Evolutionary conservation across 2,797 vertebrate genomes (phyloP).

Genomic region (Odontamblyopus rebecca): DNA sequence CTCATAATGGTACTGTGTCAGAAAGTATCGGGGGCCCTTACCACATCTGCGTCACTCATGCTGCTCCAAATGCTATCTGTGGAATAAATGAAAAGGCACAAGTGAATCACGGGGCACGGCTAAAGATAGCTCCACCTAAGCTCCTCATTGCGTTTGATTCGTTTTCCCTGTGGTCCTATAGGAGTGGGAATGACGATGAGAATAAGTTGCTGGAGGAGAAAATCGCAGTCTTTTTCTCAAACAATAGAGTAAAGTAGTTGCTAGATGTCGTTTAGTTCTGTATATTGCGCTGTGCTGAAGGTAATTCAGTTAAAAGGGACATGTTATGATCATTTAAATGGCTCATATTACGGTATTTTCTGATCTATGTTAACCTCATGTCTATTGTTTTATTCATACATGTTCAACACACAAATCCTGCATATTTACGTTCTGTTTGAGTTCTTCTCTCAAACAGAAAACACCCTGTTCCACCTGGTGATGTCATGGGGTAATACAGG

Average conservation of each 20-base stretch:
- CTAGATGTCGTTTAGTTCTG: background rate
- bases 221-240: slow-evolving; percentile 16
- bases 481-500: too few species aligned
- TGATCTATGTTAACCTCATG: too few species aligned
- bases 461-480: too few species aligned
- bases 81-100: slow-evolving; percentile 44
- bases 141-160: slow-evolving; percentile 58
- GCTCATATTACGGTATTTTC: too few species aligned
- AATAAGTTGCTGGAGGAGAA: slow-evolving; percentile 13
- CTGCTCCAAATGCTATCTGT: slow-evolving; percentile 32
- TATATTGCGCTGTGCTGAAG: background rate
- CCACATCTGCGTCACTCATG: slow-evolving; percentile 12
- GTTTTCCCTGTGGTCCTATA: slow-evolving; percentile 51
- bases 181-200: slow-evolving; percentile 21
- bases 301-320: background rate
- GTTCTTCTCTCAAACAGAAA: too few species aligned
- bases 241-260: slow-evolving; percentile 15
- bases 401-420: too few species aligned
- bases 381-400: too few species aligned
- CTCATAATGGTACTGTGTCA: slow-evolving; percentile 17
- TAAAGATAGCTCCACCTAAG: slow-evolving; percentile 33
- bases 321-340: background rate
- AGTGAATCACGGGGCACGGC: slow-evolving; percentile 36
- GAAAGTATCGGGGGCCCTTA: background rate
- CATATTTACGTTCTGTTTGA: too few species aligned